Evolutionary conservation across 2,888 invertebrate species (phyloP).

Genomic region (Pterostichus niger): DNA sequence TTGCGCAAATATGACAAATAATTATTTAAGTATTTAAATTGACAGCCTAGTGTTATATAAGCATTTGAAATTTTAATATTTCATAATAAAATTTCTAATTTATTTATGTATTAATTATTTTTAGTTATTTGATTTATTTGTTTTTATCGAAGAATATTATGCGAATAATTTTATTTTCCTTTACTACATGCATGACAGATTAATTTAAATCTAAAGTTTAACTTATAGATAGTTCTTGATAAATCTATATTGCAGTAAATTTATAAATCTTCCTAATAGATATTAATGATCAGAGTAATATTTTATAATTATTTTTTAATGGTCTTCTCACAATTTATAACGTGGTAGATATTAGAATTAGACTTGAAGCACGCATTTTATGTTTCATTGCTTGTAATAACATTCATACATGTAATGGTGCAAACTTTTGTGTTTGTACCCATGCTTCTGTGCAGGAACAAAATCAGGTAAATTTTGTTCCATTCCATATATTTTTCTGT

Average conservation of each 20-base stretch:
- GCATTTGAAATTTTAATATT: not conserved
- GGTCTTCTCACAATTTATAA: conserved; percentile 2
- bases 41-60: conserved; percentile 12
- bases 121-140: no score
- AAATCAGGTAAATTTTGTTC: conserved; percentile 78
- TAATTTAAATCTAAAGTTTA: no score
- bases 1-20: not conserved
- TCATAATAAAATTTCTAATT: no score
- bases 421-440: conserved; percentile 76
- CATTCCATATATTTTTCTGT: conserved; percentile 67
- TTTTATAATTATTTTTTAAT: not conserved
- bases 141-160: no score
- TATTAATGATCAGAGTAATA: not conserved
- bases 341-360: conserved; percentile 7
- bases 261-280: not conserved
- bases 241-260: not conserved
- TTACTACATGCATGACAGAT: no score
- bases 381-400: conserved; percentile 66
- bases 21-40: conserved; percentile 20
- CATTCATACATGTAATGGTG: conserved; percentile 75
- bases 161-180: no score
- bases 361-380: conserved; percentile 54
- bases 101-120: no score
- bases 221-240: no score
- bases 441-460: conserved; percentile 76